Conservation (phyloP, 1,140 invertebrate species). For the Drosophila littoralis region DNA sequence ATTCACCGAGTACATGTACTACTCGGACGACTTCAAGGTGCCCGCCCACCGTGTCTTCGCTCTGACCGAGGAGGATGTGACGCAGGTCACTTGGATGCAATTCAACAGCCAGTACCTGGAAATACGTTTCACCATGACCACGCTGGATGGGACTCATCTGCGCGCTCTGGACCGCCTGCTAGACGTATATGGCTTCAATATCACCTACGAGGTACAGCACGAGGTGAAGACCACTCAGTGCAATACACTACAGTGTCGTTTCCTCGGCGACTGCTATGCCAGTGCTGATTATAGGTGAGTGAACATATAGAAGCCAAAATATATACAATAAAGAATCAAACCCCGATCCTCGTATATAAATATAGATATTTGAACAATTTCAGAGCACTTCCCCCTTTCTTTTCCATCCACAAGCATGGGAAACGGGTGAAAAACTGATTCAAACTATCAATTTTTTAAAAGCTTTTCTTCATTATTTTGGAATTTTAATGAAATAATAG, state of each 20-base stretch:
- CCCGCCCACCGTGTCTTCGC: conserved; percentile 85
- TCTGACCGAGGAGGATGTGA: conserved; percentile 89
- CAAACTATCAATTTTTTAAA: no score
- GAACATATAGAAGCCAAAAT: no score
- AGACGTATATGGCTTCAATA: conserved; percentile 96
- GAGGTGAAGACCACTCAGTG: conserved; percentile 87
- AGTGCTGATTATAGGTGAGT: conserved; percentile 89
- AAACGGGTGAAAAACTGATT: no score
- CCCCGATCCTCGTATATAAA: no score
- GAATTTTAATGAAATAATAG: no score
- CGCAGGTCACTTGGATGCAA: conserved; percentile 88
- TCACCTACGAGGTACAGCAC: conserved; percentile 92
- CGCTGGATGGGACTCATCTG: conserved; percentile 92
- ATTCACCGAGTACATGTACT: conserved; percentile 93
- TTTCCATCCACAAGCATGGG: no score
- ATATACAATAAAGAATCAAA: no score
- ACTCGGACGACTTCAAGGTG: conserved; percentile 89
- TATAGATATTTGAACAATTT: no score
- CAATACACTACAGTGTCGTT: conserved; percentile 91
- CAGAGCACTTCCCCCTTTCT: no score
- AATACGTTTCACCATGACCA: conserved; percentile 89
- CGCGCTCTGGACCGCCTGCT: conserved; percentile 91
- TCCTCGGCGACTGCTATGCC: conserved; percentile 92
- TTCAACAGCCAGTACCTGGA: conserved; percentile 91
- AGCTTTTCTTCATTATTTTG: no score